Evolutionary conservation across 1,140 invertebrate genomes (phyloP), one percentile per base, ranked within the genome.

Genomic region (Pseudomyrmex cubaensis): DNA sequence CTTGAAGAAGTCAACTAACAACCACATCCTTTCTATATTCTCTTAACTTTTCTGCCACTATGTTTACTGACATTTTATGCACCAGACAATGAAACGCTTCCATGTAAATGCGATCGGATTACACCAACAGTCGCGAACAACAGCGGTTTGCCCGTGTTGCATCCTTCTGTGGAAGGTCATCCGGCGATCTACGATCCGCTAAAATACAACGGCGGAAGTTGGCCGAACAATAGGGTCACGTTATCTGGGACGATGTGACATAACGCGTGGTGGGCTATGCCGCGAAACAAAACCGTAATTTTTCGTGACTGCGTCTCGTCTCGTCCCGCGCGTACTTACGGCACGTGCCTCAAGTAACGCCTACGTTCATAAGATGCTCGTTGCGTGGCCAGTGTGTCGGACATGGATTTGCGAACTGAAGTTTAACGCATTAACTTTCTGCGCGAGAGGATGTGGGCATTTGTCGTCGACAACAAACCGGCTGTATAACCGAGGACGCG

Each of bases 361-460:
- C 92, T 75, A 93, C 92, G 91, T 93, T 93, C 90, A 92, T 92
- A 91, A 91, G 85, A 90, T 77, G 35, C 22, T 73, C 67, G 74
- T 85, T 85, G 76, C 77, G 85, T 85, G 86, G 86, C 73, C 35
- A 86, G 85, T 73, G 82, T 83, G 83, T 73, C 70, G 75, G 75
- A 87, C 91, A 93, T 91, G 87, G 89, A 92, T 93, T 93, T 93
- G 92, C 92, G 92, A 93, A 93, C 89, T 85, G 85, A 92, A 91
- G 90, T 90, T 92, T 90, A 90, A 93, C 91, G 91, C 90, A 92
- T 92, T 92, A 92, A 93, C 89, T 90, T 90, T 82, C 84, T 88
- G 84, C 88, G 76, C 89, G 72, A 89, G 89, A 92, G 92, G 92
- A 93, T 91, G 91, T 93, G 85, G 90, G 90, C 89, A 89, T 91